Evolutionary conservation across 2,888 invertebrate species (phyloP).

Genomic region (Epistrophella euchroma): DNA sequence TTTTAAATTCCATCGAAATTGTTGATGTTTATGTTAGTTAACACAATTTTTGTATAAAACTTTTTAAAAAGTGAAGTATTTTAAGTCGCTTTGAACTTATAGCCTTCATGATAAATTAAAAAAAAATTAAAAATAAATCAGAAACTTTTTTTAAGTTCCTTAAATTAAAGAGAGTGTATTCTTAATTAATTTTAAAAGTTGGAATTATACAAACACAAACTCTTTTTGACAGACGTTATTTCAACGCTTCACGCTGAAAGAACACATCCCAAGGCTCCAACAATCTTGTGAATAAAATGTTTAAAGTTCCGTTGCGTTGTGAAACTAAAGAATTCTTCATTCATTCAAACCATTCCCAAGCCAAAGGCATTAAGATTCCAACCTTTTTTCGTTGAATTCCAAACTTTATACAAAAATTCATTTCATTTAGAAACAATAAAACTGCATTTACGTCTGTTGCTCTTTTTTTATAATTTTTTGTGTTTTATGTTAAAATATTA

Average conservation of each 20-base stretch:
- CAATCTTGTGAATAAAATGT: not conserved
- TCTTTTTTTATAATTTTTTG: not conserved
- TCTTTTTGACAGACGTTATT: not conserved
- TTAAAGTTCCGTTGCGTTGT: not conserved
- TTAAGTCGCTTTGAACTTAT: too few species aligned
- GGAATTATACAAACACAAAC: not conserved
- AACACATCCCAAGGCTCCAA: not conserved
- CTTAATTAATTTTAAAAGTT: not conserved
- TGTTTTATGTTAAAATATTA: not conserved
- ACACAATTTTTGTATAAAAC: too few species aligned
- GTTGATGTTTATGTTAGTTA: too few species aligned
- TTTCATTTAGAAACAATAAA: constrained; percentile 20
- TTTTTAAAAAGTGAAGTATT: too few species aligned
- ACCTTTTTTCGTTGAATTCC: not conserved
- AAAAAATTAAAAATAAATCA: not conserved
- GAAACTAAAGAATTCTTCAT: not conserved
- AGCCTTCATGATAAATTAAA: not conserved
- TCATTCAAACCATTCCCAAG: not conserved
- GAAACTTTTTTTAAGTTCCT: not conserved
- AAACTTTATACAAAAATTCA: not conserved
- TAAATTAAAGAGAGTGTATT: not conserved
- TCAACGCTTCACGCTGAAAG: not conserved
- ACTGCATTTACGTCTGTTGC: constrained; percentile 6
- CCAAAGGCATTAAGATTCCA: not conserved
- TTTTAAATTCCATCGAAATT: too few species aligned